These are phyloP conservation scores for Meda fulgida DNA, from an alignment of 2,797 vertebrate species.

Conservation along the genomic window DNA sequence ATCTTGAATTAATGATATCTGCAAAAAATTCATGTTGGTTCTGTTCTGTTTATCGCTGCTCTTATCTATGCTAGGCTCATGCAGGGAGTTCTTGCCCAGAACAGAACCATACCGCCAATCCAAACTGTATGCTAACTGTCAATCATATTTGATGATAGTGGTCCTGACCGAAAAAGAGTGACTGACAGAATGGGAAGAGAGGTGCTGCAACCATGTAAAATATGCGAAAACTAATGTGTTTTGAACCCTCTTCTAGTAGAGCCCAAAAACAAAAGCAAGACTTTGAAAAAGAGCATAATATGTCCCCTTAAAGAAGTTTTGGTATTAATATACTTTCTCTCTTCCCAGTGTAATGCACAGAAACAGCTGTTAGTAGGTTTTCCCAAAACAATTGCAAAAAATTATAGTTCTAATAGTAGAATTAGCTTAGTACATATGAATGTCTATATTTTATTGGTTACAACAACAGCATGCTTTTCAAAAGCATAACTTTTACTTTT, in stretches of 20 bases:
- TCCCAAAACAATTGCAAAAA: background rate
- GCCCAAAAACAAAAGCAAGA: background rate
- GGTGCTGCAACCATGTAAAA: background rate
- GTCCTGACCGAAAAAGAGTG: background rate
- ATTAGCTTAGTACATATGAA: background rate
- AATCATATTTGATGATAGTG: too few species aligned
- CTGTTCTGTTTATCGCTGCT: too few species aligned
- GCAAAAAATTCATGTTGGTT: too few species aligned
- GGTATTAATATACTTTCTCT: background rate
- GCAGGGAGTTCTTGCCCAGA: too few species aligned
- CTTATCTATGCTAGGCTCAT: too few species aligned
- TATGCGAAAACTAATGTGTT: background rate
- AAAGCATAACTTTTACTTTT: background rate
- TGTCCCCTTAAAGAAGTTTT: background rate
- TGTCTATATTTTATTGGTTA: background rate
- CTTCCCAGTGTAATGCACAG: background rate
- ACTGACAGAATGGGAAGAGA: background rate
- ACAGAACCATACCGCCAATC: too few species aligned
- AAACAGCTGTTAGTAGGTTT: background rate
- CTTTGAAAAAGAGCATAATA: background rate
- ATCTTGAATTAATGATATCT: too few species aligned
- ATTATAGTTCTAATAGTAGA: background rate
- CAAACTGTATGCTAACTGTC: too few species aligned
- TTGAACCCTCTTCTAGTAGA: background rate
- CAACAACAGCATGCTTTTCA: background rate